Evolutionary conservation across 2,888 invertebrate genomes (phyloP).

Genomic region (Aphidoletes aphidimyza): DNA sequence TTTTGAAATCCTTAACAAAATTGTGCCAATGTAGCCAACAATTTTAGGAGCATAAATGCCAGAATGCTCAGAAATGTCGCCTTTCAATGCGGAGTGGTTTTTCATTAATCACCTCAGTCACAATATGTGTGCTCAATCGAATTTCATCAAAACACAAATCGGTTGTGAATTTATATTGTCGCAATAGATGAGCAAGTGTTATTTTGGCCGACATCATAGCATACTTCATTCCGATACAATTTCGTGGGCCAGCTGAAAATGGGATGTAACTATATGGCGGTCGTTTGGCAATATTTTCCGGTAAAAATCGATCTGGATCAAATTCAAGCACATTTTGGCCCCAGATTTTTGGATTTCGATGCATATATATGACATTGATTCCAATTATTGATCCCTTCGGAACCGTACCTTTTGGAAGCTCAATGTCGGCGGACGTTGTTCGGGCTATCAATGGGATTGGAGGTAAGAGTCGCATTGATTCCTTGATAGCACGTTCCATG

Average conservation of each 20-base stretch:
- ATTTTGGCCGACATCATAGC: neutral
- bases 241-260: constrained; percentile 20
- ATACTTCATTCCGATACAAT: constrained; percentile 51
- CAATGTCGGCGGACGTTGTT: neutral
- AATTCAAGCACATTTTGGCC: neutral
- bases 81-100: neutral
- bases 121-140: neutral
- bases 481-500: constrained; percentile 55
- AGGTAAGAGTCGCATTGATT: constrained; percentile 54
- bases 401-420: neutral
- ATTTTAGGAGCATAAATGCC: too few relatives aligned
- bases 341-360: constrained; percentile 16
- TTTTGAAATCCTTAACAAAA: too few relatives aligned
- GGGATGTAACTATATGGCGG: neutral
- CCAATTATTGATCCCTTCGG: neutral
- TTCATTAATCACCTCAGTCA: neutral
- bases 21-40: too few relatives aligned
- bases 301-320: constrained; percentile 20
- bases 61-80: neutral
- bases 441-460: neutral
- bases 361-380: neutral
- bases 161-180: neutral
- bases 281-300: neutral
- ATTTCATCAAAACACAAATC: neutral
- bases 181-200: neutral